Percentiles rank a stretch among this genome's conserved stretches.
Evolutionary conservation across 1,140 invertebrate genomes (phyloP).

Genomic region (Neotoxoptera formosana): DNA sequence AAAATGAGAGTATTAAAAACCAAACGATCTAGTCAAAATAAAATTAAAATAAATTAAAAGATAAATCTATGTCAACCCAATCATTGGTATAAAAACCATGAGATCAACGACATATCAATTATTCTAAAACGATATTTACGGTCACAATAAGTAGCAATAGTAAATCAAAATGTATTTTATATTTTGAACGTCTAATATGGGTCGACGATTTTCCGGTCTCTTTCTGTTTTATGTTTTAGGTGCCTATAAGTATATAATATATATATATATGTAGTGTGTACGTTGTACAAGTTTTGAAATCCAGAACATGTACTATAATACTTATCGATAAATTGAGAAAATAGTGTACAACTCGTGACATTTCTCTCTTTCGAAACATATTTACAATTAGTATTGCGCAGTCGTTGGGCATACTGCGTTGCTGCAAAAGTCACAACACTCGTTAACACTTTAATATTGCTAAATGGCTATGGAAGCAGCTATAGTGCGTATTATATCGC

Average conservation of each 20-base stretch:
- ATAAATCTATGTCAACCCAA: not conserved
- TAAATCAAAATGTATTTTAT: not conserved
- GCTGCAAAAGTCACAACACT: not conserved
- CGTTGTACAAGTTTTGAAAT: not conserved
- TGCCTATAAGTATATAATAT: not conserved
- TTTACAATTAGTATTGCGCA: not conserved
- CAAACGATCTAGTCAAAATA: not conserved
- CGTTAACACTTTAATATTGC: no score
- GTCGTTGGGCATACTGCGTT: not conserved
- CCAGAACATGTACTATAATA: not conserved
- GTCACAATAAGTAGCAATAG: not conserved
- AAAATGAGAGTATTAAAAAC: no score
- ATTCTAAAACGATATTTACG: not conserved
- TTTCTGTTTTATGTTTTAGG: not conserved
- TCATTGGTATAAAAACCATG: not conserved
- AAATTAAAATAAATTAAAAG: not conserved
- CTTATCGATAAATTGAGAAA: not conserved
- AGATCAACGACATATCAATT: no score
- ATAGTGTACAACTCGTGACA: not conserved
- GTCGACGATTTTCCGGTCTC: not conserved
- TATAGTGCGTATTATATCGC: not conserved
- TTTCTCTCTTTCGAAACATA: not conserved
- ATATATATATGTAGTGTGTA: not conserved
- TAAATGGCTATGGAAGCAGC: not conserved
- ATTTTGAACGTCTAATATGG: not conserved